These are phyloP conservation scores for Eilema griseolum DNA, from an alignment of 2,888 invertebrate genomes.

Conservation along the genomic window DNA sequence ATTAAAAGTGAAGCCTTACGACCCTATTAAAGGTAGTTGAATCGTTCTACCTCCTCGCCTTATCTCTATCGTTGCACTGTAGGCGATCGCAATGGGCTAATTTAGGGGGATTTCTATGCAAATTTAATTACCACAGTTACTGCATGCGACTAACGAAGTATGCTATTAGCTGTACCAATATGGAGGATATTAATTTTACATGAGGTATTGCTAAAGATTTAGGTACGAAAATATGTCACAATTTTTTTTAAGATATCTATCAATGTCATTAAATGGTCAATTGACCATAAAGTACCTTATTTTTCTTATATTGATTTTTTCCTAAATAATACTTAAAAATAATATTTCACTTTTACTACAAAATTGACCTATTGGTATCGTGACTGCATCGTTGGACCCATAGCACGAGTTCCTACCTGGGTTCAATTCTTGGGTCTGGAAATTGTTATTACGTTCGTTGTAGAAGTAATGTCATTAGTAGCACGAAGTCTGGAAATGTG, in stretches of 20 bases:
- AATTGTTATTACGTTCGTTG: not conserved
- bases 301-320: not conserved
- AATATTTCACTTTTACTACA: not conserved
- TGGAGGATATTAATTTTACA: constrained; percentile 60
- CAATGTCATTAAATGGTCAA: not conserved
- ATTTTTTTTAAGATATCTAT: not conserved
- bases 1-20: constrained; percentile 24
- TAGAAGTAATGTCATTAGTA: not conserved
- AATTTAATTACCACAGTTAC: constrained; percentile 74
- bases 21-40: constrained; percentile 29
- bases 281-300: not conserved
- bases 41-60: constrained; percentile 32
- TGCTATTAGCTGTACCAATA: constrained; percentile 62
- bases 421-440: not conserved
- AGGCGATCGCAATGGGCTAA: constrained; percentile 58
- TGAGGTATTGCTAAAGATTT: constrained; percentile 45
- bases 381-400: not conserved
- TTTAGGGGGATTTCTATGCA: constrained; percentile 80
- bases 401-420: not conserved
- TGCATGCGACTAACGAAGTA: constrained; percentile 68
- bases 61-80: constrained; percentile 42
- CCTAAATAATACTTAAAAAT: not conserved
- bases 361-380: not conserved
- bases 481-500: not conserved
- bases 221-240: not conserved